Base-by-base conservation (phyloP, 2,113 vertebrate species). In the Oncorhynchus nerka region DNA sequence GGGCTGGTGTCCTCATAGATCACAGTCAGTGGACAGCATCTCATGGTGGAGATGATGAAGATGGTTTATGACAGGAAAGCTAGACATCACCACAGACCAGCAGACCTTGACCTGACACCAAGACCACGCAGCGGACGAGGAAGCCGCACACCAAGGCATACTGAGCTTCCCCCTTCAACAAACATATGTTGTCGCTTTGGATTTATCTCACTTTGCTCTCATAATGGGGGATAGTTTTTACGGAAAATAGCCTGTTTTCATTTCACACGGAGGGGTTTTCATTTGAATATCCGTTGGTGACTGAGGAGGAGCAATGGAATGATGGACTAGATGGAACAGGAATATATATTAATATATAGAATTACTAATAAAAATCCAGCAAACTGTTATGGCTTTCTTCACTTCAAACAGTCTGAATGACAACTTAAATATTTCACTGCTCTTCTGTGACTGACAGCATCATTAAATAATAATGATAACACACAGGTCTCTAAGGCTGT, bases 51-150 rank as follows among this genome's bases (percentile, higher is more conserved):
- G 39, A 64, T 22, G 68, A 66, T 48, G 45, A 19, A 49, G 64
- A 81, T 81, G 72, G 62, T 30, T 45, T 55, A 69, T 74, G 79
- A 81, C 71, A 68, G 71, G 71, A 11, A 67, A 70, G 34, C 75
- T 34, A 39, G 39, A 62, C 79, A 74, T 77, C 75, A 77, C 39
- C 73, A 70, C 71, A 77, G 39, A 45, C 26, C 71, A 16, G 45
- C 75, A 64, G 66, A 66, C 34, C 64, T 66, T 73, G 71, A 70
- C 66, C 55, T 77, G 79, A 77, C 79, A 77, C 79, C 30, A 70
- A 70, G 59, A 62, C 71, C 68, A 39, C 22, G 64, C 16, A 39
- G 19, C 48, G 8, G 73, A 69, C 59, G 30, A 75, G 48, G 39
- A 51, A 75, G 26, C 69, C 66, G 64, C 70, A 80, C 65, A 34